Evolutionary conservation across 2,113 vertebrate genomes (phyloP), one percentile per base, ranked within the genome.

Genomic region (Perognathus longimembris): DNA sequence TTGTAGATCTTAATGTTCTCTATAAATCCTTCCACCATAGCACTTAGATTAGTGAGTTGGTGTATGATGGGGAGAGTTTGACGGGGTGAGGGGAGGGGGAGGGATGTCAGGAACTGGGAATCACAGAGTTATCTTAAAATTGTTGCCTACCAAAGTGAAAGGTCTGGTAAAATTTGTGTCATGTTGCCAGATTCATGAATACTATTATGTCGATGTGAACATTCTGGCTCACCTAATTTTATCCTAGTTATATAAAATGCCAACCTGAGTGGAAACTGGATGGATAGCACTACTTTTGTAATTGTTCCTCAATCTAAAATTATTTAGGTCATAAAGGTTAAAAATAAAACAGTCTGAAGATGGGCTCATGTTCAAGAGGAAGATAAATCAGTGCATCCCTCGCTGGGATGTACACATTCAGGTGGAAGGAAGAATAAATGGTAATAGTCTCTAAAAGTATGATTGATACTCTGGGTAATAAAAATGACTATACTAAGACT

Each of bases 301-400:
- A 59, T 71, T 22, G 66, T 66, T 86, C 61, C 0, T 66, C 63
- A 61, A 67, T 79, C 12, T 71, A 59, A 50, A 76, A 40, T 83
- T 83, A 89, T 75, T 94, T 84, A 63, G 90, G 79, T 73, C 59
- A 76, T 42, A 71, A 71, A 61, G 18, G 9, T 20, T 28, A 59
- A 34, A 42, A 22, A n/a, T 20, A 80, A 79, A 34, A 1, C 21
- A 73, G 69, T 17, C 22, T 38, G 18, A 45, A 76, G 75, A 26
- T 8, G 38, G 88, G 20, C 10, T 26, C 21, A 40, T 36, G 9
- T 22, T 76, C 38, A 73, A 88, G 11, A 50, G 6, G 7, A 85
- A 54, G 63, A 38, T 21, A 59, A 87, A 92, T 45, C 45, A 57
- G 8, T 28, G 7, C 7, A 61, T 79, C 26, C 86, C 26, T 78